Evolutionary conservation across 2,113 vertebrate genomes (phyloP).

Genomic region (Xiphias gladius): DNA sequence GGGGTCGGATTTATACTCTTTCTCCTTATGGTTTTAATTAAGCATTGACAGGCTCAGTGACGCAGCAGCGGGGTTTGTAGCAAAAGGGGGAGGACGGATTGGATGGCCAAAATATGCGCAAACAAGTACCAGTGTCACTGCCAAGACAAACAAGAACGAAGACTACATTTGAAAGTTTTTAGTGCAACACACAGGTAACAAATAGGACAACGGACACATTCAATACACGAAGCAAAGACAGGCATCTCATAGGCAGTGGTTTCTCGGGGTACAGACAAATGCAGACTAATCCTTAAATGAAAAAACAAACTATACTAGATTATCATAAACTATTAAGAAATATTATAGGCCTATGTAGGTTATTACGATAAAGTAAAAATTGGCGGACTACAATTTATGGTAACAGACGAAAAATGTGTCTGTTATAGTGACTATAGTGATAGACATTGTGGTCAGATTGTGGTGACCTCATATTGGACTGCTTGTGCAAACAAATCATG

Average conservation of each 20-base stretch:
- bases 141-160: conserved; percentile 59
- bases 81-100: conserved; percentile 16
- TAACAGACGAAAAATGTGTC: neutral
- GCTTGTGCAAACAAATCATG: conserved; percentile 50
- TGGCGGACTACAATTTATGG: neutral
- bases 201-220: no score
- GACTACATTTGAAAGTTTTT: neutral
- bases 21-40: conserved; percentile 88
- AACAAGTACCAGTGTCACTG: conserved; percentile 50
- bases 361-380: neutral
- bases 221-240: neutral
- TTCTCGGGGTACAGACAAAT: neutral
- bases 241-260: neutral
- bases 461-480: conserved; percentile 38
- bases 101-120: conserved; percentile 49
- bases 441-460: neutral
- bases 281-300: neutral
- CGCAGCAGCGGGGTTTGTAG: conserved; percentile 53
- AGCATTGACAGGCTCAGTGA: conserved; percentile 73
- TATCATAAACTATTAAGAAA: neutral
- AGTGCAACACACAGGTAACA: conserved; percentile 17
- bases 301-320: neutral
- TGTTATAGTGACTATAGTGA: neutral
- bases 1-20: conserved; percentile 75
- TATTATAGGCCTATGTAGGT: neutral